A percentile compares a stretch with the other conserved stretches of the same genome.
Evolutionary conservation across 2,888 invertebrate genomes (phyloP).

Genomic region (Drosophila basisetae): DNA sequence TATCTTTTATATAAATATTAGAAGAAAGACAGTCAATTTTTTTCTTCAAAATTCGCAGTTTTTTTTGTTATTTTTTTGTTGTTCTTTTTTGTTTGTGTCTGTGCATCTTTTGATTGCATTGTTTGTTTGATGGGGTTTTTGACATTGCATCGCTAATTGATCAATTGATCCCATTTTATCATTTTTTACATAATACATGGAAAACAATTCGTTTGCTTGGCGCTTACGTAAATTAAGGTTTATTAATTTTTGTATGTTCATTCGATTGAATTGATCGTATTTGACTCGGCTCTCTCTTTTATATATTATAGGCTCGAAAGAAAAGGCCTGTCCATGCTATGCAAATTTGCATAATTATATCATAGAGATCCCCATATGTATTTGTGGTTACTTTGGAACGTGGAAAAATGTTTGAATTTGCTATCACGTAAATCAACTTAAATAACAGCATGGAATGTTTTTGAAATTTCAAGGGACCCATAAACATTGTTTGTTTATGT

Average conservation of each 20-base stretch:
- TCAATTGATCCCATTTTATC: constrained; percentile 62
- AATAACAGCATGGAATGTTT: constrained; percentile 36
- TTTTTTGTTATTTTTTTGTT: background rate
- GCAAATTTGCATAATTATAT: constrained; percentile 69
- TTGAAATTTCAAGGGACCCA: constrained; percentile 39
- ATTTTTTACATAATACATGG: constrained; percentile 39
- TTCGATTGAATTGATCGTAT: constrained; percentile 37
- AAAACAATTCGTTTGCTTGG: constrained; percentile 57
- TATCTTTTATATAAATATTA: background rate
- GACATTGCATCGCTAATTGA: constrained; percentile 64
- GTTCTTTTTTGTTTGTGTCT: background rate
- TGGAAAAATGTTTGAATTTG: constrained; percentile 49
- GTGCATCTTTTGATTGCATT: constrained; percentile 31
- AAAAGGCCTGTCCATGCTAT: constrained; percentile 20
- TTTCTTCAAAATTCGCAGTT: background rate
- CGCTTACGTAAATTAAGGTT: constrained; percentile 70
- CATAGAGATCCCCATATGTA: constrained; percentile 43
- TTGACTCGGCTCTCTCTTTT: constrained; percentile 62
- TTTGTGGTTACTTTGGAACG: constrained; percentile 20
- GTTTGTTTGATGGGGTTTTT: constrained; percentile 18
- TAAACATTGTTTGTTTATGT: constrained; percentile 42
- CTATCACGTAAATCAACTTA: constrained; percentile 56
- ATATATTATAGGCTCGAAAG: constrained; percentile 30
- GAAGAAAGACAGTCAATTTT: background rate
- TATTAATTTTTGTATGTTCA: constrained; percentile 55